Base-by-base conservation (phyloP, 2,113 vertebrate genomes). In the Colistium nudipinnis region DNA sequence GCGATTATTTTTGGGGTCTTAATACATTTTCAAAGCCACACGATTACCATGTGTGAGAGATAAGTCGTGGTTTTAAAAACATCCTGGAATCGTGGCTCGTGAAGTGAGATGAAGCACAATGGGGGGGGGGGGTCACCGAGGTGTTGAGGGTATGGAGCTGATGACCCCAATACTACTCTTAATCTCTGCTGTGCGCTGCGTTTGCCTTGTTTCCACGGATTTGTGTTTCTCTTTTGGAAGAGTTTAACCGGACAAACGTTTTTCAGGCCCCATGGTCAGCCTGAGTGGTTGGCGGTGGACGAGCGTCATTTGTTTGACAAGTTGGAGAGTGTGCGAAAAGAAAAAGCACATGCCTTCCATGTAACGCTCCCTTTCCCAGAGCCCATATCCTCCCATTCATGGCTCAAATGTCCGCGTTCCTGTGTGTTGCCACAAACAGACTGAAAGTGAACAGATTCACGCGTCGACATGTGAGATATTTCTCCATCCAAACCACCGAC, bases 311-410 rank as follows among this genome's bases (percentile, higher is more conserved):
- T 79, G 61, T 74, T 83, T 86, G 87, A 87, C 81, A 86, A 70
- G 74, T 80, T 53, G 69, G 47, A 80, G 82, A 81, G 86, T 84
- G 83, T 75, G 83, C 72, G 83, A 83, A 80, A 78, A 86, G 71
- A 74, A 84, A 80, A 65, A 59, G 71, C 77, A 76, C 60, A 65
- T 63, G 64, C 84, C 76, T 84, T 83, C 78, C 68, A 83, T 78
- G 56, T 73, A 51, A 45, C 73, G 78, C 38, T 48, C 67, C 81
- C 60, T 45, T 75, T 64, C 57, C 66, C 38, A 12, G 41, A 75
- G 68, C 64, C 62, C 38, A 63, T 52, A 48, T 69, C 78, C 64
- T 74, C 62, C 66, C 13, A 8, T 52, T 74, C 48, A 31, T 70
- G 48, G 9, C 61, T 77, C 72, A 78, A 64, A 73, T 64, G 45